A percentile compares a stretch with the other conserved stretches of the same genome.
phyloP scores from a whole-genome alignment of 1,140 invertebrate genomes.

The Atta colombica region DNA sequence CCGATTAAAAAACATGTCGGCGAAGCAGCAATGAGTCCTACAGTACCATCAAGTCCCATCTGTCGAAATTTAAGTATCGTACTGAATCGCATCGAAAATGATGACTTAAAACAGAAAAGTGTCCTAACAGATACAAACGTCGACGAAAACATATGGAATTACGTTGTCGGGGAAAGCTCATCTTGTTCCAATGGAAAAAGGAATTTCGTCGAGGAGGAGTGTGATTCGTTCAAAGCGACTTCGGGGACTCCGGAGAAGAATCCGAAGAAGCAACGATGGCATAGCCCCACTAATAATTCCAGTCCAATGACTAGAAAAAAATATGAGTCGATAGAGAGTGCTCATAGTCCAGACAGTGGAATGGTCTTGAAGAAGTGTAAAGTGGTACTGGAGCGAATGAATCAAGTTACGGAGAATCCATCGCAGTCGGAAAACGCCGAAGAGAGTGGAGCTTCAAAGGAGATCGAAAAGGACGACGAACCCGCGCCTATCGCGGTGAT shows the following conservation, averaged over 20 bases:
- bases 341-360: neutral
- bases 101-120: neutral
- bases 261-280: neutral
- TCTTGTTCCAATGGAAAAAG: neutral
- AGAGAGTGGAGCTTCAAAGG: neutral
- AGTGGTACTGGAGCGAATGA: constrained; percentile 66
- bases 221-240: neutral
- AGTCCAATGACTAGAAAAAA: constrained; percentile 11
- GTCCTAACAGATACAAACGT: neutral
- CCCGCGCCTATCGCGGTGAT: constrained; percentile 54
- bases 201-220: constrained; percentile 1
- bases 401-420: constrained; percentile 47
- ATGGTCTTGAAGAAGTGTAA: constrained; percentile 44
- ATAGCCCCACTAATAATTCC: neutral
- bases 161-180: neutral
- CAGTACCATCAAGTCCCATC: neutral
- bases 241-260: neutral
- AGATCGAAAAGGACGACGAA: constrained; percentile 58
- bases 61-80: constrained; percentile 30
- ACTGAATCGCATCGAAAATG: constrained; percentile 43
- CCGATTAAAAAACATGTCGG: neutral
- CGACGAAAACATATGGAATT: neutral
- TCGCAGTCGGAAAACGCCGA: neutral
- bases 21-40: neutral
- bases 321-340: neutral